Conservation (phyloP, 2,797 vertebrate species). For the Pseudochirops cupreus region DNA sequence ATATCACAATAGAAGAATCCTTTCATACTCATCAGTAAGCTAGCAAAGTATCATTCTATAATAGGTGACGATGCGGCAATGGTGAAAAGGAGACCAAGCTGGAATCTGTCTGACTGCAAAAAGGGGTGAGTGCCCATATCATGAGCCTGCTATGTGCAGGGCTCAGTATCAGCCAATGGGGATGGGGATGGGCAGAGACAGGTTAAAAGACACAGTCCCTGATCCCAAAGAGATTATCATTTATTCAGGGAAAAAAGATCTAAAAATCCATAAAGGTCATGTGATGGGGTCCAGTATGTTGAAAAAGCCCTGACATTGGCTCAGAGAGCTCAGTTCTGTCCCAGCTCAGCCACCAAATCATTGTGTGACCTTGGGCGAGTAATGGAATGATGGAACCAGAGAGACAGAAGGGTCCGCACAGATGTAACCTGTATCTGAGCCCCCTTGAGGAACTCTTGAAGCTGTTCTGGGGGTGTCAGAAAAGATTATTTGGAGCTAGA, state of each 20-base stretch:
- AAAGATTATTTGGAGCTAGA: neutral
- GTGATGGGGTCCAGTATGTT: neutral
- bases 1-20: too few relatives aligned
- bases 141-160: accelerated
- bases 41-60: too few relatives aligned
- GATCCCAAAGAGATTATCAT: neutral
- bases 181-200: neutral
- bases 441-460: neutral
- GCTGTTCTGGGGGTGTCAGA: neutral
- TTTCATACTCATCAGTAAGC: too few relatives aligned
- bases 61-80: neutral
- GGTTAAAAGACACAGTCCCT: neutral
- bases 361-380: neutral
- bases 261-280: neutral
- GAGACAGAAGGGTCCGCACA: neutral
- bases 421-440: neutral
- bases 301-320: neutral
- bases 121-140: too few relatives aligned
- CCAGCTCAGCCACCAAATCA: neutral
- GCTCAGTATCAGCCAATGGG: neutral
- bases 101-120: neutral
- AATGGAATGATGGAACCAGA: neutral
- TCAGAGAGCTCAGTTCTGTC: neutral
- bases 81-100: neutral
- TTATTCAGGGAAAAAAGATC: neutral